Evolutionary conservation across 2,113 vertebrate genomes (phyloP).

Genomic region (Saccopteryx leptura): DNA sequence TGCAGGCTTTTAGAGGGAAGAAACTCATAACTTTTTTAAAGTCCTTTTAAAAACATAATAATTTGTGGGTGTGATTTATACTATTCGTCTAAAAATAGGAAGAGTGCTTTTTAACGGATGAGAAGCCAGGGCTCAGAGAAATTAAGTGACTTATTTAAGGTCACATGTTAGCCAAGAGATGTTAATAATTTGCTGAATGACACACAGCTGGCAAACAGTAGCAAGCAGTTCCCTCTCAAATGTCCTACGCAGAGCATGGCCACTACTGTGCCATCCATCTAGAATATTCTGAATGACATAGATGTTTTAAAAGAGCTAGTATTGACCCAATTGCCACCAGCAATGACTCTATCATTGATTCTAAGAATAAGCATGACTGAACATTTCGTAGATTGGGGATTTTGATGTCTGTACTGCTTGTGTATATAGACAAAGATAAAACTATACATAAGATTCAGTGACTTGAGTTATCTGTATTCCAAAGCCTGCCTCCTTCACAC

Average conservation of each 20-base stretch:
- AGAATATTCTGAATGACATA: background rate
- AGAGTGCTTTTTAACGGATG: constrained; percentile 47
- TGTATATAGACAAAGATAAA: background rate
- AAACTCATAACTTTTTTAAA: constrained; percentile 35
- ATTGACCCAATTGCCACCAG: background rate
- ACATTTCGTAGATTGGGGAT: background rate
- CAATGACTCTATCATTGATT: background rate
- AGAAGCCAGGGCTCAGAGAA: constrained; percentile 53
- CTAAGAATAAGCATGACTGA: background rate
- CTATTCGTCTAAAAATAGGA: constrained; percentile 49
- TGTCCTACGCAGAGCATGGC: background rate
- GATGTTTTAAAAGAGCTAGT: background rate
- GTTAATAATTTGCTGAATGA: constrained; percentile 54
- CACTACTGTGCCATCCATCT: constrained; percentile 28
- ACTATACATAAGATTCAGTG: background rate
- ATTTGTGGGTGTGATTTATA: constrained; percentile 49
- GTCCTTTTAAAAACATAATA: constrained; percentile 23
- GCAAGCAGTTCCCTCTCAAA: background rate
- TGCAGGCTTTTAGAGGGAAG: constrained; percentile 34
- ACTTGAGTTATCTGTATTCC: background rate
- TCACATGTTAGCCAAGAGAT: constrained; percentile 47
- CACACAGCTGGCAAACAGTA: background rate
- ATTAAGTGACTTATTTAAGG: constrained; percentile 34
- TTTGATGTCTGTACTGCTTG: background rate
- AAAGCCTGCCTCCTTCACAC: background rate